phyloP scores from a whole-genome alignment of 1,140 invertebrate species.

The Drosophila miranda region DNA sequence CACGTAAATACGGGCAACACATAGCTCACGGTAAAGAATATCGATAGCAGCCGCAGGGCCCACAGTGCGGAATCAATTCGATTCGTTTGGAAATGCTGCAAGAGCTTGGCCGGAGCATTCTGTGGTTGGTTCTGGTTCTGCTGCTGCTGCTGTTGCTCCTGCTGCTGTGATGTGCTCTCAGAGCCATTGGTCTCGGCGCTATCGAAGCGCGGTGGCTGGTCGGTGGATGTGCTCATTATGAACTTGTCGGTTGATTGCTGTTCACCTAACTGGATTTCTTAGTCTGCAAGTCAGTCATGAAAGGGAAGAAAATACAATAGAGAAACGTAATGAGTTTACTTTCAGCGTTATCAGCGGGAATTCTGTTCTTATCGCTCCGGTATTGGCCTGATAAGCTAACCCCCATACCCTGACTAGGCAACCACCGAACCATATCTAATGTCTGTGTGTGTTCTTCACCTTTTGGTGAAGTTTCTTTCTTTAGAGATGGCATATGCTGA shows the following conservation, averaged over 20 bases:
- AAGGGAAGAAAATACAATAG: not conserved
- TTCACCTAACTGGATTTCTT: conserved; percentile 13
- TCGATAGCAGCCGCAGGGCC: conserved; percentile 90
- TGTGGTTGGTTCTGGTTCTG: conserved; percentile 39
- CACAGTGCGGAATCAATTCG: conserved; percentile 93
- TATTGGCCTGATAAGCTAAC: conserved; percentile 17
- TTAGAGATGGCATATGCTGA: not conserved
- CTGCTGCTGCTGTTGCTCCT: conserved; percentile 43
- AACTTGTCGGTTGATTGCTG: conserved; percentile 22
- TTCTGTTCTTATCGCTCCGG: conserved; percentile 22
- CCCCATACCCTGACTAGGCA: too few relatives aligned
- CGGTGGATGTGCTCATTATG: conserved; percentile 60
- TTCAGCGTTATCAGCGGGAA: conserved; percentile 36
- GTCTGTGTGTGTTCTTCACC: not conserved
- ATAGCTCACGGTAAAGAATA: conserved; percentile 92
- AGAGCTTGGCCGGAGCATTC: conserved; percentile 85
- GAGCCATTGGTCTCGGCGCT: conserved; percentile 44
- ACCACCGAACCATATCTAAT: conserved; percentile 21
- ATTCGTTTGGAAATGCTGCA: conserved; percentile 89
- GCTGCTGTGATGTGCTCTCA: conserved; percentile 44
- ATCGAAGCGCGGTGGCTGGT: conserved; percentile 50
- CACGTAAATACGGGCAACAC: conserved; percentile 95
- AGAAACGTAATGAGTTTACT: conserved; percentile 12
- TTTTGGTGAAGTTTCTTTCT: not conserved
- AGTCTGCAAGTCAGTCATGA: conserved; percentile 32